A percentile compares a stretch with the other conserved stretches of the same genome.
These are phyloP conservation scores for Exephanes ischioxanthus DNA, from an alignment of 2,888 invertebrate genomes.

Conservation along the genomic window DNA sequence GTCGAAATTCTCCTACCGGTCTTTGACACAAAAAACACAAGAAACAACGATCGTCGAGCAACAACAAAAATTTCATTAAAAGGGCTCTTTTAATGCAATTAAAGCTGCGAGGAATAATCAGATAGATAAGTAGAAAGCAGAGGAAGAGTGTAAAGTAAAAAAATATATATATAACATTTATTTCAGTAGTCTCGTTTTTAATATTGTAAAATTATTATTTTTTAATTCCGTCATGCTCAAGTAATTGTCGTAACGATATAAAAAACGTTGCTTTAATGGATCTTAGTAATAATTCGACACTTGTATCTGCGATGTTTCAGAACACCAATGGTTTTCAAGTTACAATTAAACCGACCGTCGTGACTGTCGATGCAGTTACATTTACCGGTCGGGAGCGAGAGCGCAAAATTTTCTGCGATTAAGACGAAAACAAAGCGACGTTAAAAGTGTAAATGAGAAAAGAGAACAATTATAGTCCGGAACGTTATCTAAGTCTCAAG, in stretches of 20 bases:
- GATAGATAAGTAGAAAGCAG: not conserved
- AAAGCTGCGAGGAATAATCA: not conserved
- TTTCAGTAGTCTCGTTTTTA: not conserved
- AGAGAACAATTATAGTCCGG: not conserved
- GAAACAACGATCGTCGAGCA: not conserved
- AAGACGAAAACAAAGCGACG: constrained; percentile 1
- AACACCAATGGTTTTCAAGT: not conserved
- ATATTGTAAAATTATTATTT: not conserved
- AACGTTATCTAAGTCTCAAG: not conserved
- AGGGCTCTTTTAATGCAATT: not conserved
- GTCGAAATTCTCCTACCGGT: not conserved
- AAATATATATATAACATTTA: not conserved
- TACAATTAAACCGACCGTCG: not conserved
- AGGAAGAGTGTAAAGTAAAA: not conserved
- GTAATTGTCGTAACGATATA: not conserved
- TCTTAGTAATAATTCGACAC: not conserved
- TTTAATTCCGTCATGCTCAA: not conserved
- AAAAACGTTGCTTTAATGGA: too few relatives aligned
- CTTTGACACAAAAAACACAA: not conserved
- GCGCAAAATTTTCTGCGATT: not conserved
- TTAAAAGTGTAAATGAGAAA: not conserved
- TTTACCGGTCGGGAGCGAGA: not conserved
- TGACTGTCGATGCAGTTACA: not conserved
- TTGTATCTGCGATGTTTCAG: not conserved
- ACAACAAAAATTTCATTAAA: not conserved